Base-by-base conservation (phyloP, 2,888 invertebrate genomes). In the Trissolcus brochymenae region DNA sequence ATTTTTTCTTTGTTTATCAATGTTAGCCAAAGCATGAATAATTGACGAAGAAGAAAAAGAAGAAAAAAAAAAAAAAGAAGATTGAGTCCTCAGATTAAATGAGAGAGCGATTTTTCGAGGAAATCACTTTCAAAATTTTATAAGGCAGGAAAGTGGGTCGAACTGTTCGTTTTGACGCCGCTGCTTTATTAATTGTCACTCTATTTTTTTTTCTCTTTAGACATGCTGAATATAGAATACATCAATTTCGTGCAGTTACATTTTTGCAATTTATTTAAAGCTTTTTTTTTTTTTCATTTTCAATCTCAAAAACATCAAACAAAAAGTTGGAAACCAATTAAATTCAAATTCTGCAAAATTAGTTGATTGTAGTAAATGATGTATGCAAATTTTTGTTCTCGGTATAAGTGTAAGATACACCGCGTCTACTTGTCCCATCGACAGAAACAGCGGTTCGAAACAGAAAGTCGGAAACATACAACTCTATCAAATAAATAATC, bases 61-160 rank as follows among this genome's bases (percentile, higher is more conserved):
- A 41, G 43, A 50, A 17, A 29, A 46, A 43, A n/a, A 4, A 41
- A 25, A 49, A 4, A 41, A 25, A 49, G 16, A 41, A 51, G 21
- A 66, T 57, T 60, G 43, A 46, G 46, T 61, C 13, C 9, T 43
- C 25, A 57, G 57, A 64, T 62, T 64, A 57, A 49, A 57, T 14
- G 56, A 57, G 53, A 56, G 71, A 62, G 53, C 53, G 57, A 6
- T 40, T 73, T 43, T 66, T 59, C 50, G 60, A 40, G 73, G 66
- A 73, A 73, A 73, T 61, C 61, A 66, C 73, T 73, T 73, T 73
- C 73, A 66, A 57, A 73, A 55, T 73, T 73, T 54, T 73, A 66
- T 66, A 73, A 64, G 25, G 9, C 53, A 55, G 7, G 73, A 73
- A 73, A 73, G 73, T 73, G 40, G 66, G 73, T 73, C 61, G 66